A percentile compares a stretch with the other conserved stretches of the same genome.
These are phyloP conservation scores for Brachypterus glaber DNA, from an alignment of 2,888 invertebrate genomes.

Conservation along the genomic window DNA sequence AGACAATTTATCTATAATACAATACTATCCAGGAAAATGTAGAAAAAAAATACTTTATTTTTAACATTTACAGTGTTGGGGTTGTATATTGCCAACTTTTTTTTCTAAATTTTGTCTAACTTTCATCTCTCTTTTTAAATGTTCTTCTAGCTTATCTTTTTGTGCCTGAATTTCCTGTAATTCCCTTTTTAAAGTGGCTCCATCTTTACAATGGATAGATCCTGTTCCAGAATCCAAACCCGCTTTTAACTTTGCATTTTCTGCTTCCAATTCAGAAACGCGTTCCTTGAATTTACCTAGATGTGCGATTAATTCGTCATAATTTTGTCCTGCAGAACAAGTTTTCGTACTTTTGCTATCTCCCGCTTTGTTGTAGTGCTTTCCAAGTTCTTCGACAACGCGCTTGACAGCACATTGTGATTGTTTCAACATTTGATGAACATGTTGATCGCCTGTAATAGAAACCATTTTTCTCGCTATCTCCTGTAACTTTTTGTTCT, in stretches of 20 bases:
- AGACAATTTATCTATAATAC: no score
- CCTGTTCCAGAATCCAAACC: constrained; percentile 16
- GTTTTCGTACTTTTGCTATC: constrained; percentile 1
- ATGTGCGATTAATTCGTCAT: not conserved
- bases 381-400: constrained; percentile 32
- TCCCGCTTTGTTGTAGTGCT: constrained; percentile 28
- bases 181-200: constrained; percentile 15
- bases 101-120: not conserved
- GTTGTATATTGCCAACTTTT: no score
- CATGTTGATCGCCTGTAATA: constrained; percentile 29
- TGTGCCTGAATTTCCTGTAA: constrained; percentile 15
- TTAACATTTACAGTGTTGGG: no score
- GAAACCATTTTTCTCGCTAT: constrained; percentile 24
- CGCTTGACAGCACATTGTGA: constrained; percentile 34
- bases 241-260: constrained; percentile 21
- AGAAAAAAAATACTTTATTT: no score
- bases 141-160: constrained; percentile 16
- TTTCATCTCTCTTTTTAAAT: constrained; percentile 8
- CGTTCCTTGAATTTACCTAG: constrained; percentile 5
- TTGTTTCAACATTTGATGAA: constrained; percentile 32
- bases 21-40: no score
- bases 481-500: constrained; percentile 26
- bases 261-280: constrained; percentile 20
- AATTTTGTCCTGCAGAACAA: constrained; percentile 6
- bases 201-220: constrained; percentile 9